Evolutionary conservation across 2,888 invertebrate species (phyloP).

Genomic region (Leptura quadrifasciata): DNA sequence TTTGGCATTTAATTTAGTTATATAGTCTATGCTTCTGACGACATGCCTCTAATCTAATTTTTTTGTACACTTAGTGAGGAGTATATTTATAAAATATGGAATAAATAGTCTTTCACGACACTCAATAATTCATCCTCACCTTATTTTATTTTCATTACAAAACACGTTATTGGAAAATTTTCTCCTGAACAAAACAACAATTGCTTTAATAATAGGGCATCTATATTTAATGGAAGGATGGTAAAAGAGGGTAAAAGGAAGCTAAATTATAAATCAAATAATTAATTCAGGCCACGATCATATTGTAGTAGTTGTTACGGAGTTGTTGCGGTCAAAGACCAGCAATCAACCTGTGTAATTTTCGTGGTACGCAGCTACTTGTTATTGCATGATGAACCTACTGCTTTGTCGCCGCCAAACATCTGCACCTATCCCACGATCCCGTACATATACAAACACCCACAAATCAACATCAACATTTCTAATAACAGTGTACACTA

Average conservation of each 20-base stretch:
- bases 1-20: too few species aligned
- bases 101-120: background rate
- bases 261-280: constrained; percentile 51
- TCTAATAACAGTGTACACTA: constrained; percentile 35
- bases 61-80: too few species aligned
- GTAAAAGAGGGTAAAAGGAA: constrained; percentile 45
- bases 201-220: constrained; percentile 45
- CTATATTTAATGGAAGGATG: constrained; percentile 40
- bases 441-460: constrained; percentile 58
- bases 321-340: constrained; percentile 67
- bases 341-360: constrained; percentile 64
- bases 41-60: too few species aligned
- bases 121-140: background rate
- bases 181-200: constrained; percentile 48
- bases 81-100: background rate
- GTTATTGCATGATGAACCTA: constrained; percentile 51
- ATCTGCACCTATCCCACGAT: constrained; percentile 55
- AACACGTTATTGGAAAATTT: constrained; percentile 21
- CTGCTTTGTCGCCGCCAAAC: constrained; percentile 50
- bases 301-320: constrained; percentile 64
- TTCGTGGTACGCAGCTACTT: constrained; percentile 56
- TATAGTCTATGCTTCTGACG: too few species aligned
- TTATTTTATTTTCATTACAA: constrained; percentile 4
- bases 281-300: constrained; percentile 60
- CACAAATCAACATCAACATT: constrained; percentile 57